phyloP scores from a whole-genome alignment of 2,888 invertebrate genomes.

The Parnassius smintheus region DNA sequence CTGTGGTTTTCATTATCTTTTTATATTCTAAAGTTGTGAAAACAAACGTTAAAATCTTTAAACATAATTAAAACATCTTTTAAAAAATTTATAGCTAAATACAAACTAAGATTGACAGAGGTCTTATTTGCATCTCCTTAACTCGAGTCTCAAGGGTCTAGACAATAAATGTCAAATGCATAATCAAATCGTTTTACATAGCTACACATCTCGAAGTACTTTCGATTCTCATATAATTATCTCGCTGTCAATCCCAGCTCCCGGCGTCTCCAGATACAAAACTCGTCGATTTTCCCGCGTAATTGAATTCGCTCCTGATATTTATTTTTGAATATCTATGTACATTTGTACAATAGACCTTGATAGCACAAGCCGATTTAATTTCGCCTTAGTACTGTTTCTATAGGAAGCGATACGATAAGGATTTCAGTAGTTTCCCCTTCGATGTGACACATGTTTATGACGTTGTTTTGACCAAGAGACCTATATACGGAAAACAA shows the following conservation, averaged over 20 bases:
- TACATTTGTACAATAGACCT: conserved; percentile 1
- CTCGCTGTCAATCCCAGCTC: conserved; percentile 10
- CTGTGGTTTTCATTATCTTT: too few species aligned
- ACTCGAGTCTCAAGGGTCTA: background rate
- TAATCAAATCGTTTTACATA: background rate
- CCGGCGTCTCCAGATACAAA: background rate
- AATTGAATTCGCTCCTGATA: conserved; percentile 14
- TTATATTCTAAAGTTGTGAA: too few species aligned
- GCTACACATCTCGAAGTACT: background rate
- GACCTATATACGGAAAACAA: too few species aligned
- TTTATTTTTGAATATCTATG: background rate
- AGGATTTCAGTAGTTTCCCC: background rate
- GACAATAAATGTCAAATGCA: conserved; percentile 3
- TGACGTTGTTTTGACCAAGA: background rate
- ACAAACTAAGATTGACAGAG: too few species aligned
- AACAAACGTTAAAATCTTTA: too few species aligned
- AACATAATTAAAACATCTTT: too few species aligned
- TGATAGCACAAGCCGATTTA: background rate
- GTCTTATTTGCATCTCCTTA: background rate
- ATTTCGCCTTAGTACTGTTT: background rate
- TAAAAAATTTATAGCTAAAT: too few species aligned
- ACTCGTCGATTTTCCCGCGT: conserved; percentile 7
- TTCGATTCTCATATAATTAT: conserved; percentile 10
- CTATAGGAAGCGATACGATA: background rate
- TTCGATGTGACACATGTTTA: background rate